These are phyloP conservation scores for Anas flavirostris DNA, from an alignment of 2,797 vertebrate genomes.

Conservation along the genomic window DNA sequence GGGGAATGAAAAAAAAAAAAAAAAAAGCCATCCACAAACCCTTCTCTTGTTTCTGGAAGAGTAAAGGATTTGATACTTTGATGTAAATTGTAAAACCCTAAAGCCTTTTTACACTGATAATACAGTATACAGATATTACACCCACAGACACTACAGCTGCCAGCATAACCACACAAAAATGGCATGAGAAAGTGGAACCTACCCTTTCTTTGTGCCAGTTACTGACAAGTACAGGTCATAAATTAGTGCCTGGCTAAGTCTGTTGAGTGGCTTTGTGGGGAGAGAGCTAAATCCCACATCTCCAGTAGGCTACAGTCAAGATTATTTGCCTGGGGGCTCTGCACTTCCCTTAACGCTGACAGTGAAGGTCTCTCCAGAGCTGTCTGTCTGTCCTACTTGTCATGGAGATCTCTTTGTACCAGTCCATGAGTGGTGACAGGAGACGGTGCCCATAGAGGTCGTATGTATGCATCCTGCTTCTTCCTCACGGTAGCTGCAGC, in stretches of 20 bases:
- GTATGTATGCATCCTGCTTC: no score
- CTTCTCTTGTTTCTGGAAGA: not conserved
- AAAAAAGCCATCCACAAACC: not conserved
- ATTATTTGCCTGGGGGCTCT: not conserved
- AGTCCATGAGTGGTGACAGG: not conserved
- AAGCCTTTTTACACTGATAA: not conserved
- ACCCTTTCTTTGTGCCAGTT: rapidly evolving
- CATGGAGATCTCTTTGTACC: rapidly evolving
- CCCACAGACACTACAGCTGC: not conserved
- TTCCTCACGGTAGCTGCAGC: not conserved
- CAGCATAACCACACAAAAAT: not conserved
- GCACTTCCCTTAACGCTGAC: rapidly evolving
- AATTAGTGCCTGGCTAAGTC: not conserved
- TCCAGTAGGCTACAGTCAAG: not conserved
- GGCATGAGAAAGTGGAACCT: not conserved
- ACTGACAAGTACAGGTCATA: not conserved
- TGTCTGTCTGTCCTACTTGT: not conserved
- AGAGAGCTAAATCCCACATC: not conserved
- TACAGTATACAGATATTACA: no score
- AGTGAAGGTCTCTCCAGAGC: not conserved
- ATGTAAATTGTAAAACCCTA: not conserved
- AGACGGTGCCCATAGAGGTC: no score
- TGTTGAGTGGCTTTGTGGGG: not conserved
- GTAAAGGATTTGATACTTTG: not conserved
- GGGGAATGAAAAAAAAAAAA: not conserved